Evolutionary conservation across 1,140 invertebrate genomes (phyloP), one percentile per base, ranked within the genome.

Genomic region (Triops longicaudatus): DNA sequence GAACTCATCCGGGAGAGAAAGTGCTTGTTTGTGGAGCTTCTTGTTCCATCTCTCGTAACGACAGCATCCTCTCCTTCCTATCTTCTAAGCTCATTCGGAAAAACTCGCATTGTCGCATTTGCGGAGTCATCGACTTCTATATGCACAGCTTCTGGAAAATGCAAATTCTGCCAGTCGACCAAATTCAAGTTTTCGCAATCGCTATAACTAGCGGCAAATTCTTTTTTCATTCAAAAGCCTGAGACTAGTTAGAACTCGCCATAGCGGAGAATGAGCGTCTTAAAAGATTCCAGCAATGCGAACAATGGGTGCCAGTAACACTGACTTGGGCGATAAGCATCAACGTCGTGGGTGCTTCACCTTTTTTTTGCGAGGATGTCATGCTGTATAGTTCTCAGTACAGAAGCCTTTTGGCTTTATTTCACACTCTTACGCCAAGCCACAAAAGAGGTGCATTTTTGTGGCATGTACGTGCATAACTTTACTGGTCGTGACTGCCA

Each of bases 1-100:
- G 50, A 63, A 63, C 50, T 63, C 50, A 63, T 63, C 50, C 50
- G 50, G 31, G 50, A 63, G 50, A 63, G 50, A 63, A 63, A 63
- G 50, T 63, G 50, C 50, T 63, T 63, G 50, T 63, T 63, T 63
- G 50, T 63, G 50, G 14, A 63, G 50, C 50, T 63, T 63, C 50
- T 63, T 22, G 17, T 63, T 63, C 50, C 31, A n/a, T 63, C 50
- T 17, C n/a, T 63, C 17, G 14, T 17, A 17, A 17, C 0, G 10
- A 6, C 22, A 22, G 17, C 50, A 63, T 63, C 50, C 14, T 63
- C 31, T 37, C 14, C 50, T 10, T 63, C 50, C 17, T 4, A 44
- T 44, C 1, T 17, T 44, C 43, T n/a, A 44, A 63, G 50, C 50
- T 37, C 10, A 63, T 9, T 63, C 22, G 14, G 14, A 63, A 9